A percentile compares a stretch with the other conserved stretches of the same genome.
These are phyloP conservation scores for Menidia menidia DNA, from an alignment of 2,797 vertebrate species.

Conservation along the genomic window DNA sequence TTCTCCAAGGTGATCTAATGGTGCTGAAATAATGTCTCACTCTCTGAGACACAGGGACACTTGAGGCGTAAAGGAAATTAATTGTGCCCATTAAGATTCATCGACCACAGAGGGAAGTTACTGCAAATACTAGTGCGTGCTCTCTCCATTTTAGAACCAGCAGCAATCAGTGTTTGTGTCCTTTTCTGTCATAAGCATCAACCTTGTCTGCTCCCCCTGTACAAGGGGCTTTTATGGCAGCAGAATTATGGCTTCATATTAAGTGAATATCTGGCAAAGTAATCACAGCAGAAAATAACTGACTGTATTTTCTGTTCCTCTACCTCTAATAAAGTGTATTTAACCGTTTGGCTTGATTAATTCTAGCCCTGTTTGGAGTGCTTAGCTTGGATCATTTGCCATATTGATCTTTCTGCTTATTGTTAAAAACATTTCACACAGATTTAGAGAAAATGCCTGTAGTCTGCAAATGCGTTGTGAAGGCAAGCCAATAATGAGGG, in stretches of 20 bases:
- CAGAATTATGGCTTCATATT: constrained; percentile 58
- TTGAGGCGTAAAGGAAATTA: constrained; percentile 79
- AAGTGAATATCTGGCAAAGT: constrained; percentile 53
- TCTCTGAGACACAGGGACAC: constrained; percentile 71
- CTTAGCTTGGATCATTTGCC: constrained; percentile 53
- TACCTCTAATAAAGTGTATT: constrained; percentile 21
- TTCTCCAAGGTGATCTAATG: constrained; percentile 78
- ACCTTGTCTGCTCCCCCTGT: constrained; percentile 53
- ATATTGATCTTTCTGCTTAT: constrained; percentile 56
- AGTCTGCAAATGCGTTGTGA: constrained; percentile 61
- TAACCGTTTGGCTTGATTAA: constrained; percentile 27
- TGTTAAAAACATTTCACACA: constrained; percentile 57
- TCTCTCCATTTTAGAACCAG: constrained; percentile 46
- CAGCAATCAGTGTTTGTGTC: constrained; percentile 46
- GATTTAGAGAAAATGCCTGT: constrained; percentile 54
- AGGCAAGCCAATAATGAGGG: constrained; percentile 63
- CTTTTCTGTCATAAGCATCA: constrained; percentile 65
- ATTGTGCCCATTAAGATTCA: constrained; percentile 82
- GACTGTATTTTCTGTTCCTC: constrained; percentile 41
- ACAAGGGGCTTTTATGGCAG: constrained; percentile 26
- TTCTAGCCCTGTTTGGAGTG: constrained; percentile 33
- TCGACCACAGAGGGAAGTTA: constrained; percentile 71
- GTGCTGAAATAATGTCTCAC: constrained; percentile 79
- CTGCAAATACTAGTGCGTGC: constrained; percentile 53
- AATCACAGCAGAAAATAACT: constrained; percentile 67